phyloP scores from a whole-genome alignment of 2,113 vertebrate species.

The Dendrocopos noguchii region DNA sequence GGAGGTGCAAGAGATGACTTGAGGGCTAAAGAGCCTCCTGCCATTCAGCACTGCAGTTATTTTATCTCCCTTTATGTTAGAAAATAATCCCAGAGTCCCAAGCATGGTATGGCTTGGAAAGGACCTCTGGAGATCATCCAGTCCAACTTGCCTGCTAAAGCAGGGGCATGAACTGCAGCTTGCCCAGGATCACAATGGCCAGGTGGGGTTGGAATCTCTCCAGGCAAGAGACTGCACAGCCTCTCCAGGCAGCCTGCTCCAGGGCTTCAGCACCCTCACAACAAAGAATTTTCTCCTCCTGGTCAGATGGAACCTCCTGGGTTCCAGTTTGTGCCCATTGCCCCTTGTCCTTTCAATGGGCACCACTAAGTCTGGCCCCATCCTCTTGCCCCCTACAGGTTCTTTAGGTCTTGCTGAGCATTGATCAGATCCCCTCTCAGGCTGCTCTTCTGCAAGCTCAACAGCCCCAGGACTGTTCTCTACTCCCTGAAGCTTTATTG shows the following conservation, averaged over 20 bases:
- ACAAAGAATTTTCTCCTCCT: background rate
- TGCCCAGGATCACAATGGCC: too few relatives aligned
- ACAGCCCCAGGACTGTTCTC: background rate
- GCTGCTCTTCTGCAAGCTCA: background rate
- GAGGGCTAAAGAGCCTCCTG: background rate
- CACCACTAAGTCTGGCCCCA: background rate
- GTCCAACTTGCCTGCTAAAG: background rate
- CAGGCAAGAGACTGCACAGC: background rate
- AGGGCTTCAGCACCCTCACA: background rate
- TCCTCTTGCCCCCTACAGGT: background rate
- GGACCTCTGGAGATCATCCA: background rate
- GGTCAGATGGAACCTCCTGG: background rate
- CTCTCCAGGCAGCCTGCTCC: background rate
- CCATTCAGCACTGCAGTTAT: background rate
- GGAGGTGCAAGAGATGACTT: accelerated
- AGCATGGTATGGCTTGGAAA: background rate
- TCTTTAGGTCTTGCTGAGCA: background rate
- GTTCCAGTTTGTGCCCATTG: background rate
- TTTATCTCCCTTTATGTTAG: accelerated
- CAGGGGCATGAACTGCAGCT: too few relatives aligned
- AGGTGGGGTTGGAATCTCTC: background rate
- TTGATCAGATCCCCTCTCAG: background rate
- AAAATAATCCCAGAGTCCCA: background rate
- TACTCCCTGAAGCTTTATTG: background rate
- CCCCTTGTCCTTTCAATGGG: background rate